A percentile compares a stretch with the other conserved stretches of the same genome.
Evolutionary conservation across 1,140 invertebrate species (phyloP).

Genomic region (Heliconius hermathena): DNA sequence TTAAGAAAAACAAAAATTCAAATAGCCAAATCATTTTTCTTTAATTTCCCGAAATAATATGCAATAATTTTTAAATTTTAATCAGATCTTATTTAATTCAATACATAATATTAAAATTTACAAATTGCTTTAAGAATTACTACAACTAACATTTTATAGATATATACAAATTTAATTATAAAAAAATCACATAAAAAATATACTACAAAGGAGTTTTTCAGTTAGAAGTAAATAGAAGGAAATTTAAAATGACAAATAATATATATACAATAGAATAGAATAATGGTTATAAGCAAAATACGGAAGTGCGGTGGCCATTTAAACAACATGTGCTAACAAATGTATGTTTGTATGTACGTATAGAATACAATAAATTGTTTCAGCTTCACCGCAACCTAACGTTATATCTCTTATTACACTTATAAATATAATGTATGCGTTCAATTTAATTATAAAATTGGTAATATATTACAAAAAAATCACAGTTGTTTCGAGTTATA

Average conservation of each 20-base stretch:
- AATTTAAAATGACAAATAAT: background rate
- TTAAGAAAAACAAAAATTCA: background rate
- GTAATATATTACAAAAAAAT: background rate
- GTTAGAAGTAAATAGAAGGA: background rate
- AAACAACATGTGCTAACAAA: slow-evolving; percentile 1
- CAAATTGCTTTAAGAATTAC: background rate
- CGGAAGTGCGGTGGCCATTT: background rate
- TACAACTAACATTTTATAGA: background rate
- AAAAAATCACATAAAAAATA: background rate
- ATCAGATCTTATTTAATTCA: background rate
- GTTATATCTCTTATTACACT: background rate
- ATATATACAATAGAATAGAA: slow-evolving; percentile 6
- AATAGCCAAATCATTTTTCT: background rate
- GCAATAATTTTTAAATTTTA: background rate
- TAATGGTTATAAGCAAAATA: background rate
- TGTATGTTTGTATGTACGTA: background rate
- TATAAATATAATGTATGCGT: background rate
- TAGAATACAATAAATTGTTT: background rate
- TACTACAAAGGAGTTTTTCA: no score
- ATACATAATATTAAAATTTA: background rate
- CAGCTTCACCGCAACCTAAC: background rate
- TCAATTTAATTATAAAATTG: background rate
- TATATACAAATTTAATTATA: background rate
- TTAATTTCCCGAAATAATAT: background rate
- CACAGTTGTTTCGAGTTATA: background rate